Percentiles rank a stretch among this genome's conserved stretches.
phyloP scores from a whole-genome alignment of 2,113 vertebrate genomes.

The Phaethornis superciliosus region DNA sequence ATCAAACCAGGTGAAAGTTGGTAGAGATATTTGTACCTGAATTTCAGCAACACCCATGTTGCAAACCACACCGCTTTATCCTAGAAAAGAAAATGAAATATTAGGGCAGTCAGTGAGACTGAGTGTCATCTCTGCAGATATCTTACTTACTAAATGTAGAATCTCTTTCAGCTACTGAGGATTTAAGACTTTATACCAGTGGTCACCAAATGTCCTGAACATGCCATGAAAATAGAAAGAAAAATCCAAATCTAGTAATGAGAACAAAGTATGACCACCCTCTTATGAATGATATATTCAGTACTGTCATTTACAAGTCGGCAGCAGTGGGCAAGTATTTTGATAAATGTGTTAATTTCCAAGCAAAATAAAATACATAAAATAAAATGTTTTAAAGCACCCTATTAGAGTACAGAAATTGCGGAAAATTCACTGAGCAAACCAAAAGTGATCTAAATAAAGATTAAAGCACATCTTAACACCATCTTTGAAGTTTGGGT shows the following conservation, averaged over 20 bases:
- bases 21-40: not conserved
- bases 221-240: constrained; percentile 51
- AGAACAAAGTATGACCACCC: not conserved
- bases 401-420: not conserved
- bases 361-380: not conserved
- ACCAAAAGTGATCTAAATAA: not conserved
- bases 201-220: not conserved
- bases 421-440: not conserved
- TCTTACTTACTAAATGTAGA: not conserved
- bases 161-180: not conserved
- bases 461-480: not conserved
- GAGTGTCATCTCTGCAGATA: not conserved
- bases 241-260: constrained; percentile 18
- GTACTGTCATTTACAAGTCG: not conserved
- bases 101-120: not conserved
- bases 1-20: not conserved
- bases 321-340: not conserved
- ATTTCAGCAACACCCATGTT: not conserved
- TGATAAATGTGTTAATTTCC: not conserved
- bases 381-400: not conserved
- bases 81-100: not conserved
- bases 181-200: constrained; percentile 4
- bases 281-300: not conserved
- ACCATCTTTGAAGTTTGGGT: not conserved
- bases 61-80: not conserved